Conservation (phyloP, 2,113 vertebrate genomes). For the Zosterops hypoxanthus region DNA sequence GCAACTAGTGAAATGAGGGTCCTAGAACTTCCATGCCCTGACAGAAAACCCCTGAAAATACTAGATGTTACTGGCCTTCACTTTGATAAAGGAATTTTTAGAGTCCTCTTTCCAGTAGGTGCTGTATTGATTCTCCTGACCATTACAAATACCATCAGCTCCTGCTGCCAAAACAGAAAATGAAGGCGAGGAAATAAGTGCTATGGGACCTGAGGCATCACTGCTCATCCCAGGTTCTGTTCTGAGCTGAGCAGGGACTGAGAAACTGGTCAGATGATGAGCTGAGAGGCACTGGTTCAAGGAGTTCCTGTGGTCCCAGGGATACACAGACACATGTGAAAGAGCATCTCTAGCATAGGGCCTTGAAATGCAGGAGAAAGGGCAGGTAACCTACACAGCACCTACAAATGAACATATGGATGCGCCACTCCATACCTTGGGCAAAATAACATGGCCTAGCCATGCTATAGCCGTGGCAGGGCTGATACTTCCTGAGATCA, state of each 20-base stretch:
- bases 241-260: not conserved
- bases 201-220: not conserved
- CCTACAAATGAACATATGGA: not conserved
- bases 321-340: not conserved
- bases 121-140: not conserved
- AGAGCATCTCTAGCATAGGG: not conserved
- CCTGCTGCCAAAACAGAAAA: not conserved
- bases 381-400: not conserved
- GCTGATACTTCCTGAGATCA: not conserved
- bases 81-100: not conserved
- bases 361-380: not conserved
- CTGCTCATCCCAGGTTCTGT: not conserved
- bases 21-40: not conserved
- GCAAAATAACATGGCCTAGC: not conserved
- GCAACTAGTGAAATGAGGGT: not conserved
- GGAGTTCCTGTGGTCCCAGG: not conserved
- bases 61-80: not conserved
- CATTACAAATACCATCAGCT: not conserved
- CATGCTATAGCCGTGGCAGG: not conserved
- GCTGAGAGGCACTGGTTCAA: not conserved
- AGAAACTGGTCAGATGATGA: not conserved
- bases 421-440: not conserved
- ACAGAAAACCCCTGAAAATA: not conserved
- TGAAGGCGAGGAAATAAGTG: not conserved
- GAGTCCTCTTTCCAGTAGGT: not conserved